Percentiles rank a stretch among this genome's conserved stretches.
phyloP scores from a whole-genome alignment of 2,797 vertebrate species.

The Vespertilio murinus region DNA sequence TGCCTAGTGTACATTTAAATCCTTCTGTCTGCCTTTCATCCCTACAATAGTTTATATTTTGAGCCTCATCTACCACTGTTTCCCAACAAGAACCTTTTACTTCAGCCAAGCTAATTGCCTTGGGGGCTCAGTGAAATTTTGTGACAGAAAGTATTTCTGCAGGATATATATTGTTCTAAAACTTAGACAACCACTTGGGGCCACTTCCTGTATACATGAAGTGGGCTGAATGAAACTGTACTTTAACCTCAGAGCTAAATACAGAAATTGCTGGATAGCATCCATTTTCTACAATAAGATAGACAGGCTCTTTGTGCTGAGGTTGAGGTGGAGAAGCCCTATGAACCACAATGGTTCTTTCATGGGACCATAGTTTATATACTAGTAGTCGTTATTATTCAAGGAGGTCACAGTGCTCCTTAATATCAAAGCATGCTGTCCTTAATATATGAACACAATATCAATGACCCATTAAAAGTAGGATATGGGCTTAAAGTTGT shows the following conservation, averaged over 20 bases:
- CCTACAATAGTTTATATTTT: conserved; percentile 2
- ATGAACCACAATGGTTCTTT: conserved; percentile 46
- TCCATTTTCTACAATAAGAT: conserved; percentile 60
- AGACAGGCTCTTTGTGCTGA: not conserved
- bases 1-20: not conserved
- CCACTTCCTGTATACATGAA: conserved; percentile 58
- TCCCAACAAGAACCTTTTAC: not conserved
- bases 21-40: not conserved
- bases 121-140: not conserved
- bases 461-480: not conserved
- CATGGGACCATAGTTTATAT: not conserved
- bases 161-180: conserved; percentile 62
- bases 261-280: conserved; percentile 50
- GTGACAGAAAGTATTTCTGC: conserved; percentile 50
- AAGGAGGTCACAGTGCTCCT: not conserved
- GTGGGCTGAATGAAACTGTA: not conserved
- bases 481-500: not conserved
- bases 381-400: not conserved
- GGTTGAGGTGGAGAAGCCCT: not conserved
- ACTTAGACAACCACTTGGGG: not conserved
- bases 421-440: conserved; percentile 5
- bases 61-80: not conserved
- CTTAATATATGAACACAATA: not conserved
- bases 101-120: conserved; percentile 11
- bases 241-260: conserved; percentile 23